Conservation (phyloP, 2,797 vertebrate species). For the Pipistrellus pygmaeus region DNA sequence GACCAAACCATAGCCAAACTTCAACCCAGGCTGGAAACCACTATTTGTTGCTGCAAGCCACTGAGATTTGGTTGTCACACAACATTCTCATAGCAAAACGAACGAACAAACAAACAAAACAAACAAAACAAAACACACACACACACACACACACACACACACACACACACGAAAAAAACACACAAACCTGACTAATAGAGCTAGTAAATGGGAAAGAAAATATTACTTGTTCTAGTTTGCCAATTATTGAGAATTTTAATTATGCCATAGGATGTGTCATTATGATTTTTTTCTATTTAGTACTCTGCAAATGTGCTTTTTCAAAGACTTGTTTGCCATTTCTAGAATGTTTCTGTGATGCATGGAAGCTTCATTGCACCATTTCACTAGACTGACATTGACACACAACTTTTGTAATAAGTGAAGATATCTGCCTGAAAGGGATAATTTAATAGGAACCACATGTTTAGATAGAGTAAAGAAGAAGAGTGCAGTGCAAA, state of each 20-base stretch:
- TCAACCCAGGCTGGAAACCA: neutral
- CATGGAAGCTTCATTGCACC: neutral
- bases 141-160: neutral
- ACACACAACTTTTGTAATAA: neutral
- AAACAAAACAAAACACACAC: too few species aligned
- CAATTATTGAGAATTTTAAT: neutral
- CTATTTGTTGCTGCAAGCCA: neutral
- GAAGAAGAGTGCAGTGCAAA: neutral
- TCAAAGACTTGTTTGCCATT: neutral
- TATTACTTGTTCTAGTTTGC: neutral
- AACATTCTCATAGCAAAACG: neutral
- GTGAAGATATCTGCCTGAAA: neutral
- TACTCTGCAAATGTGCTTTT: neutral
- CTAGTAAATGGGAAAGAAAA: neutral
- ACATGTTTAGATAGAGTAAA: neutral
- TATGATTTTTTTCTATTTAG: conserved; percentile 5
- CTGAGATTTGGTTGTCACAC: neutral
- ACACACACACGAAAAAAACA: neutral
- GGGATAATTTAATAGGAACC: neutral
- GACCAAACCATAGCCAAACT: neutral
- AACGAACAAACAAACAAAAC: too few species aligned
- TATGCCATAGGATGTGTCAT: neutral
- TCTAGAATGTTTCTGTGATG: neutral
- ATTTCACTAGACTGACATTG: neutral
- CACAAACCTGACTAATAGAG: neutral